Percentiles rank a stretch among this genome's conserved stretches.
phyloP scores from a whole-genome alignment of 2,888 invertebrate species.

The Conops quadrifasciatus region DNA sequence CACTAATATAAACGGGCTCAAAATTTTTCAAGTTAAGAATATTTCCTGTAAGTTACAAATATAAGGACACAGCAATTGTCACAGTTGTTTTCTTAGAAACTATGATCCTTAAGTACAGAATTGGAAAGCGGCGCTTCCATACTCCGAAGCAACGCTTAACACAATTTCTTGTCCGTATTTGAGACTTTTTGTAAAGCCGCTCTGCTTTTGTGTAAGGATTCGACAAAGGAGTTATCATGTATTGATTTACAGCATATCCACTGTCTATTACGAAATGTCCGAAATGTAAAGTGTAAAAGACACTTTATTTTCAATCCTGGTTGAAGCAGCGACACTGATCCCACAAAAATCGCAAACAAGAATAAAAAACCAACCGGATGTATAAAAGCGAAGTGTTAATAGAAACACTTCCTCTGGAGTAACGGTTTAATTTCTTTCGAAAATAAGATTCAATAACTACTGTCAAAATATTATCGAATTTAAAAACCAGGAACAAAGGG shows the following conservation, averaged over 20 bases:
- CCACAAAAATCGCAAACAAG: constrained; percentile 6
- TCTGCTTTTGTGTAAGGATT: background rate
- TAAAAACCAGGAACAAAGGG: too few species aligned
- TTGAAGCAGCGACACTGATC: background rate
- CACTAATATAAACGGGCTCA: too few species aligned
- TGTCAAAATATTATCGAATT: too few species aligned
- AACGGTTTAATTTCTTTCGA: too few species aligned
- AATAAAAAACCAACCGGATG: constrained; percentile 6
- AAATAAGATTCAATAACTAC: too few species aligned
- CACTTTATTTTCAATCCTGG: background rate
- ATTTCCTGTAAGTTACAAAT: too few species aligned
- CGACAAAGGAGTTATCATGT: background rate
- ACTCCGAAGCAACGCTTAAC: constrained; percentile 2
- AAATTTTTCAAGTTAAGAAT: too few species aligned
- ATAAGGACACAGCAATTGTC: background rate
- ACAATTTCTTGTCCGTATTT: constrained; percentile 5
- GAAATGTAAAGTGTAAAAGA: background rate
- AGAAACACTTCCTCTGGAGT: too few species aligned
- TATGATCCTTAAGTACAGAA: background rate
- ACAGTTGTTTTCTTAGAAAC: background rate
- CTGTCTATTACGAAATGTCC: background rate
- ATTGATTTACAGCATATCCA: background rate
- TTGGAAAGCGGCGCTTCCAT: constrained; percentile 3
- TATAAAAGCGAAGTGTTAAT: too few species aligned
- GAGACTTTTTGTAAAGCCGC: background rate